These are phyloP conservation scores for Cheilosia scutellata DNA, from an alignment of 2,888 invertebrate species.

Conservation along the genomic window DNA sequence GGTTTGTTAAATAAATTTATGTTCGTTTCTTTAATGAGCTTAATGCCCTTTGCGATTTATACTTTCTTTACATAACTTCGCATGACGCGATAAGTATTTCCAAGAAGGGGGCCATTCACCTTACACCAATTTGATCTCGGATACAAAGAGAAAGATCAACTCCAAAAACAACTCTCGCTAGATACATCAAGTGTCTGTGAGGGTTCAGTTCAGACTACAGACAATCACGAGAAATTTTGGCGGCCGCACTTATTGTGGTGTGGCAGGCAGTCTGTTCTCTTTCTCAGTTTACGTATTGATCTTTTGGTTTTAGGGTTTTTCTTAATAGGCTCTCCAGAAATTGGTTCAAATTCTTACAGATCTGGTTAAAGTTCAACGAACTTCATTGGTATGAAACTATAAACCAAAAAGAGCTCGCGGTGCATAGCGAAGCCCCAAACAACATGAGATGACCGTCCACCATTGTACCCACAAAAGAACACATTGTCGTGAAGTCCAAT, in stretches of 20 bases:
- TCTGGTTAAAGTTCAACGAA: slow-evolving; percentile 59
- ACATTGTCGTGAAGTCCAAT: slow-evolving; percentile 61
- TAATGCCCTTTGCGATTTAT: neutral
- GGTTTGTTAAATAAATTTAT: too few species aligned
- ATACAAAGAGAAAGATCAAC: slow-evolving; percentile 27
- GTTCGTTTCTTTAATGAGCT: too few species aligned
- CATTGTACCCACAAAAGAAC: slow-evolving; percentile 56
- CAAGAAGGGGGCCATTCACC: slow-evolving; percentile 29
- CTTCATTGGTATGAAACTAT: slow-evolving; percentile 33
- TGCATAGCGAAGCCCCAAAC: slow-evolving; percentile 14
- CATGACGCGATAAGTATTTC: neutral
- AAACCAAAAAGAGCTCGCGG: neutral
- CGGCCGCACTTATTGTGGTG: too few species aligned
- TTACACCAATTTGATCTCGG: slow-evolving; percentile 22
- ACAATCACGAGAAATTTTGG: too few species aligned
- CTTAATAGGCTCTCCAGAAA: slow-evolving; percentile 30
- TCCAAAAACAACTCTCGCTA: slow-evolving; percentile 54
- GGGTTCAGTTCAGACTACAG: slow-evolving; percentile 16
- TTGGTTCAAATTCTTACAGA: slow-evolving; percentile 55
- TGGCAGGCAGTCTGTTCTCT: slow-evolving; percentile 22
- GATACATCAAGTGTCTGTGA: neutral
- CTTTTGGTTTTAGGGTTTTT: neutral
- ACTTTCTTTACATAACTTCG: neutral
- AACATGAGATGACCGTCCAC: slow-evolving; percentile 40
- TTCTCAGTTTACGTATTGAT: neutral